These are phyloP conservation scores for Latrodectus geometricus DNA, from an alignment of 1,140 invertebrate genomes.

Conservation along the genomic window DNA sequence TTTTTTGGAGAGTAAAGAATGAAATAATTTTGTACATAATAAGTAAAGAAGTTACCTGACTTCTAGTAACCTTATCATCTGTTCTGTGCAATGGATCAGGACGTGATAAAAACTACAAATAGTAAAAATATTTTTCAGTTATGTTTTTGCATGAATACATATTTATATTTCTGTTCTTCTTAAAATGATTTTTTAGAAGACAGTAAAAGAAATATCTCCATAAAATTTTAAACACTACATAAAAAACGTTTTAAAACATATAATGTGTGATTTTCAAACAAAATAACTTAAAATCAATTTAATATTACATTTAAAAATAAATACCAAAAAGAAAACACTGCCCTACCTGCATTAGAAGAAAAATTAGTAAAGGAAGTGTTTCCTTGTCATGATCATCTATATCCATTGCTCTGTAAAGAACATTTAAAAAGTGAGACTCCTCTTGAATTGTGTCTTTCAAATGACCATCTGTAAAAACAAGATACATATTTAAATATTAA, in stretches of 20 bases:
- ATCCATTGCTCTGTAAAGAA: constrained; percentile 82
- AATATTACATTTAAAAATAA: no score
- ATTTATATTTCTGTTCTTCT: no score
- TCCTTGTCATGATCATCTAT: constrained; percentile 94
- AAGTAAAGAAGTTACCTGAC: constrained; percentile 65
- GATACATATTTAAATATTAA: not conserved
- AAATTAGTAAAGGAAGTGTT: constrained; percentile 94
- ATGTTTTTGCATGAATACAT: no score
- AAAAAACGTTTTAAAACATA: no score
- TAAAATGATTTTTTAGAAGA: no score
- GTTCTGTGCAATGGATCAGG: constrained; percentile 79
- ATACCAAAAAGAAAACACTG: not conserved
- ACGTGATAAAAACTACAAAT: constrained; percentile 65
- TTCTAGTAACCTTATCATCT: constrained; percentile 85
- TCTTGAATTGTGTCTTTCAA: constrained; percentile 72
- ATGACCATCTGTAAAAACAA: constrained; percentile 59
- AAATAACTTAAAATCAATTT: no score
- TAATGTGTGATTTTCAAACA: no score
- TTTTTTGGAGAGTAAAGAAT: no score
- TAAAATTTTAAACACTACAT: no score
- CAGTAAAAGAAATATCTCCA: no score
- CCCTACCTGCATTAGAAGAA: constrained; percentile 91
- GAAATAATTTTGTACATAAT: no score
- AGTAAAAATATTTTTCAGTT: not conserved
- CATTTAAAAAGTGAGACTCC: constrained; percentile 73